These are phyloP conservation scores for Rhorus exstirpatorius DNA, from an alignment of 2,888 invertebrate species.

Conservation along the genomic window DNA sequence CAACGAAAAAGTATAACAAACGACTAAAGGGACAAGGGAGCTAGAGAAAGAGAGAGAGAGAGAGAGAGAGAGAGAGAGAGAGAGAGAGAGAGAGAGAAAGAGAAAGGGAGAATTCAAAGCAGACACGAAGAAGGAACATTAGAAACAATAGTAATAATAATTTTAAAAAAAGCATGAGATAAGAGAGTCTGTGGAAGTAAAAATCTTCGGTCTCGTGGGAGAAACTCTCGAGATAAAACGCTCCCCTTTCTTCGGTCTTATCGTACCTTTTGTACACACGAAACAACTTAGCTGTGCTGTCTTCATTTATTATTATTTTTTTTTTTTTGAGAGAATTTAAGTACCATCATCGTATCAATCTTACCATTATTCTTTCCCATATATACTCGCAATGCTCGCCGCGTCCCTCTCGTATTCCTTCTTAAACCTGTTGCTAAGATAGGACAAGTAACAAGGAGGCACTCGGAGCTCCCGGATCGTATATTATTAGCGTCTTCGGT, in stretches of 20 bases:
- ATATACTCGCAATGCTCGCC: neutral
- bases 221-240: conserved; percentile 18
- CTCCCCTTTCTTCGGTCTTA: conserved; percentile 6
- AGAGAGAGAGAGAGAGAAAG: too few species aligned
- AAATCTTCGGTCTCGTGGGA: conserved; percentile 4
- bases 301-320: conserved; percentile 12
- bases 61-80: too few species aligned
- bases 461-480: neutral
- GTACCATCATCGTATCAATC: conserved; percentile 1
- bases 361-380: neutral
- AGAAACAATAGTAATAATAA: too few species aligned
- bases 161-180: conserved; percentile 1
- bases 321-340: conserved; percentile 23
- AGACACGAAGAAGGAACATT: neutral
- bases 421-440: conserved; percentile 48
- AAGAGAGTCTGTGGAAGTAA: neutral
- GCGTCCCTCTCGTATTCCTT: neutral
- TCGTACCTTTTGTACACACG: neutral
- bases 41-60: too few species aligned
- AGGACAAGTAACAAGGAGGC: conserved; percentile 2
- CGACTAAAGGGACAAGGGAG: neutral
- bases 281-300: neutral
- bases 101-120: neutral
- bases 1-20: neutral
- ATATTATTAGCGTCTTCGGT: conserved; percentile 32